phyloP scores from a whole-genome alignment of 1,140 invertebrate species.

The Gyrodactylus bullatarudis region DNA sequence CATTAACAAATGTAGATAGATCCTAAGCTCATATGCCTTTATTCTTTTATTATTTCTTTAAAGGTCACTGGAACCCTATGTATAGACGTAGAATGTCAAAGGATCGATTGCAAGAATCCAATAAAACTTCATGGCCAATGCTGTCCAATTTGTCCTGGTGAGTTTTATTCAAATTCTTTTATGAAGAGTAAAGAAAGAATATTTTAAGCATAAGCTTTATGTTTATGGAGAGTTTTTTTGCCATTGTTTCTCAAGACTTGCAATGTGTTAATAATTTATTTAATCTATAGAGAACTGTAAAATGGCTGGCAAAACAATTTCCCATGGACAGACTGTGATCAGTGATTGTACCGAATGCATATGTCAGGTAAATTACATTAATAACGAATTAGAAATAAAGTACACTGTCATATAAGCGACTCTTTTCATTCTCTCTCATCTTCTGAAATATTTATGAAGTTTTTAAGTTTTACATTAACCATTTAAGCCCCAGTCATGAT shows the following conservation, averaged over 20 bases:
- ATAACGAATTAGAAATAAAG: too few species aligned
- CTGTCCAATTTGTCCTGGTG: neutral
- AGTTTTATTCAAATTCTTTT: too few species aligned
- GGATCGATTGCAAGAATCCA: neutral
- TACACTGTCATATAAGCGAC: too few species aligned
- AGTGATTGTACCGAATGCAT: neutral
- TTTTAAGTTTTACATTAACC: too few species aligned
- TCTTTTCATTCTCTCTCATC: too few species aligned
- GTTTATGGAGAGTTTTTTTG: too few species aligned
- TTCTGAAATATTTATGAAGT: too few species aligned
- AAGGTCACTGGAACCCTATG: neutral
- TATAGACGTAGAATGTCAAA: neutral
- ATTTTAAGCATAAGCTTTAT: too few species aligned
- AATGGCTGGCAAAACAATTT: neutral
- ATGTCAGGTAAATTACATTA: too few species aligned
- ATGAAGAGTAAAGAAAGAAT: too few species aligned
- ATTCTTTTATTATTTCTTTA: neutral
- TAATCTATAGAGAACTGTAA: neutral
- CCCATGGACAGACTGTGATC: neutral
- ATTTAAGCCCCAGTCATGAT: too few species aligned
- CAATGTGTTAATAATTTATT: neutral
- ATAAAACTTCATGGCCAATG: neutral
- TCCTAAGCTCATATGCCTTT: neutral
- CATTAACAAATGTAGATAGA: neutral
- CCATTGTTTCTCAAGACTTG: too few species aligned